phyloP scores from a whole-genome alignment of 2,888 invertebrate genomes.

The Subacronicta megacephala region DNA sequence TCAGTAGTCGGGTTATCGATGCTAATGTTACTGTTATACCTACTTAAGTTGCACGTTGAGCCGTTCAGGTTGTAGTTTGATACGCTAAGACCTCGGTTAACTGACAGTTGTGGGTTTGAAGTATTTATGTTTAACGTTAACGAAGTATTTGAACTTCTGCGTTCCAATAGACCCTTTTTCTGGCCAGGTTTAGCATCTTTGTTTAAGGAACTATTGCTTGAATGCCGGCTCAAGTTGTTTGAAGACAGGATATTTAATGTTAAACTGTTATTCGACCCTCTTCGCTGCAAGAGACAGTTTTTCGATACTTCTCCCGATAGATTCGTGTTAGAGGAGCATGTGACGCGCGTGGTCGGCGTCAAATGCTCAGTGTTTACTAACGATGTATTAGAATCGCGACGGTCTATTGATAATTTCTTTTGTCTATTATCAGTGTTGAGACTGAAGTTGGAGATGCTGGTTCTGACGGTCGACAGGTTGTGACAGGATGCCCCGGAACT shows the following conservation, averaged over 20 bases:
- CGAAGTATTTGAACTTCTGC: constrained; percentile 97
- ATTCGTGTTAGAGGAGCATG: constrained; percentile 87
- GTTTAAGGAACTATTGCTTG: constrained; percentile 89
- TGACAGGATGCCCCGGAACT: constrained; percentile 84
- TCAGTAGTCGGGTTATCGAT: constrained; percentile 78
- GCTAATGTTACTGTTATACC: constrained; percentile 85
- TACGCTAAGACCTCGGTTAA: constrained; percentile 82
- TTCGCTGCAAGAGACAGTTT: constrained; percentile 93
- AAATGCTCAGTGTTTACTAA: constrained; percentile 90
- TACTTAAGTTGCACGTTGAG: constrained; percentile 85
- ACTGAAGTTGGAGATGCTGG: constrained; percentile 85
- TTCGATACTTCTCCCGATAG: constrained; percentile 77
- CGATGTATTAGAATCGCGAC: constrained; percentile 96
- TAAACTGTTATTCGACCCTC: constrained; percentile 96
- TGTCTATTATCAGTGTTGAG: constrained; percentile 80
- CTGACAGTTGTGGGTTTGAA: constrained; percentile 84
- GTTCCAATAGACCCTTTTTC: constrained; percentile 93
- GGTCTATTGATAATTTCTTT: constrained; percentile 93
- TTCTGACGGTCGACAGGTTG: constrained; percentile 81
- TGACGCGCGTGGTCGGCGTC: constrained; percentile 78
- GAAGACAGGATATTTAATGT: constrained; percentile 93
- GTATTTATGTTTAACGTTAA: constrained; percentile 93
- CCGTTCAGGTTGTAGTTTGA: constrained; percentile 88
- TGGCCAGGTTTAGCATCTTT: constrained; percentile 80
- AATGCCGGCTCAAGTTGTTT: constrained; percentile 86